Evolutionary conservation across 2,888 invertebrate genomes (phyloP).

Genomic region (Biston betularia): DNA sequence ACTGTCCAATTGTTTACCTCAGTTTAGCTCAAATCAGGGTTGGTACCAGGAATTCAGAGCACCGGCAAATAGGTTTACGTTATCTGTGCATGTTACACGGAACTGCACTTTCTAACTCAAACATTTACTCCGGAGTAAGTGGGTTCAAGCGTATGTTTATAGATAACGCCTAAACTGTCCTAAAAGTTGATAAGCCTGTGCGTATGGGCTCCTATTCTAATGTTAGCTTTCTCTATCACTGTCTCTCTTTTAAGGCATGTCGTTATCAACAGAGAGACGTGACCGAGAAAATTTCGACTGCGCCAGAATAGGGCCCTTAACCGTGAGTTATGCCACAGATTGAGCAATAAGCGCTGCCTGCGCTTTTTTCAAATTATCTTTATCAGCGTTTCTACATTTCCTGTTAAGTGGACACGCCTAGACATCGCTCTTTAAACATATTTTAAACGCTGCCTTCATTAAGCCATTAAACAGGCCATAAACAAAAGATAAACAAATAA

Average conservation of each 20-base stretch:
- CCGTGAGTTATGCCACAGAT: conserved; percentile 20
- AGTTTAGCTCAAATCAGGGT: conserved; percentile 54
- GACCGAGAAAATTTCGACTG: no score
- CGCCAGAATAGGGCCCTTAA: not conserved
- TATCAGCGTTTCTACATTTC: conserved; percentile 64
- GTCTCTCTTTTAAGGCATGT: not conserved
- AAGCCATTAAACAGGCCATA: conserved; percentile 39
- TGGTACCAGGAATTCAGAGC: conserved; percentile 70
- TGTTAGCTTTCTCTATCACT: not conserved
- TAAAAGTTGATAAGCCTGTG: conserved; percentile 68
- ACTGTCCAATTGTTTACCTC: conserved; percentile 55
- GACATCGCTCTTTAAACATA: conserved; percentile 39
- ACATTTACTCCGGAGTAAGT: conserved; percentile 80
- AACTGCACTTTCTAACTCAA: conserved; percentile 85
- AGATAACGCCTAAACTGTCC: conserved; percentile 80
- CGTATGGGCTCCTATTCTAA: conserved; percentile 57
- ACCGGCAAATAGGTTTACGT: conserved; percentile 66
- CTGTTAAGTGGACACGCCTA: conserved; percentile 65
- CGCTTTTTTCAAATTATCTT: conserved; percentile 75
- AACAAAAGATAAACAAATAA: conserved; percentile 31
- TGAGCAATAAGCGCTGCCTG: conserved; percentile 43
- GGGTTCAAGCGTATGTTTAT: conserved; percentile 69
- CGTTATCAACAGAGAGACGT: no score
- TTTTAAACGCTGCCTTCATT: conserved; percentile 44
- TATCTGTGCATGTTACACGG: conserved; percentile 81